Evolutionary conservation across 2,797 vertebrate genomes (phyloP).

Genomic region (Poecilia picta): DNA sequence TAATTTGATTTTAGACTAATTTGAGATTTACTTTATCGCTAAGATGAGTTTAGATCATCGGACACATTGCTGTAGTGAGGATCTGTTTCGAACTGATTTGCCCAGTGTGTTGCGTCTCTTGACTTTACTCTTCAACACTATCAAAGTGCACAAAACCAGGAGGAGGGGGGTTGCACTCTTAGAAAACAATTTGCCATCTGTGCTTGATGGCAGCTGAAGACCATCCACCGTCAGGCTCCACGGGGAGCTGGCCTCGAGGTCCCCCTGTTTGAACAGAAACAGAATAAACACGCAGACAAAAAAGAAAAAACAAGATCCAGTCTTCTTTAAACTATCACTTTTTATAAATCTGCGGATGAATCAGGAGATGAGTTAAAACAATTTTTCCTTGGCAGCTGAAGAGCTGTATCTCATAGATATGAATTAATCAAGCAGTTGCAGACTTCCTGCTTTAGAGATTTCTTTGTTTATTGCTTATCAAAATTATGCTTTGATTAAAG

Average conservation of each 20-base stretch:
- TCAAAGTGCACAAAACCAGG: conserved; percentile 17
- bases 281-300: conserved; percentile 3
- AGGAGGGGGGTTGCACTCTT: conserved; percentile 27
- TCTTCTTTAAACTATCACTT: conserved; percentile 2
- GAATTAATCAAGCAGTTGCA: background rate
- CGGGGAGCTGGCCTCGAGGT: conserved; percentile 34
- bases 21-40: background rate
- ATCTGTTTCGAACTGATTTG: conserved; percentile 22
- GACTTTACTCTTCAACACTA: conserved; percentile 24
- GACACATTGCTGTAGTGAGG: background rate
- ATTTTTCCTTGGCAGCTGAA: background rate
- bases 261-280: conserved; percentile 49
- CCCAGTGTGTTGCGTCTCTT: conserved; percentile 6
- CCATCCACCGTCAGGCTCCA: conserved; percentile 42
- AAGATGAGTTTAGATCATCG: conserved; percentile 3
- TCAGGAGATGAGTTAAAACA: background rate
- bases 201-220: conserved; percentile 58
- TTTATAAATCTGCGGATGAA: background rate
- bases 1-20: background rate
- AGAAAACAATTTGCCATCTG: conserved; percentile 66
- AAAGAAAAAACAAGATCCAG: background rate
- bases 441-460: background rate
- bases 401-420: background rate
- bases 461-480: background rate
- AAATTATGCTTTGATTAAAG: background rate